Evolutionary conservation across 2,888 invertebrate species (phyloP).

Genomic region (Eueremaeus valkanovi): DNA sequence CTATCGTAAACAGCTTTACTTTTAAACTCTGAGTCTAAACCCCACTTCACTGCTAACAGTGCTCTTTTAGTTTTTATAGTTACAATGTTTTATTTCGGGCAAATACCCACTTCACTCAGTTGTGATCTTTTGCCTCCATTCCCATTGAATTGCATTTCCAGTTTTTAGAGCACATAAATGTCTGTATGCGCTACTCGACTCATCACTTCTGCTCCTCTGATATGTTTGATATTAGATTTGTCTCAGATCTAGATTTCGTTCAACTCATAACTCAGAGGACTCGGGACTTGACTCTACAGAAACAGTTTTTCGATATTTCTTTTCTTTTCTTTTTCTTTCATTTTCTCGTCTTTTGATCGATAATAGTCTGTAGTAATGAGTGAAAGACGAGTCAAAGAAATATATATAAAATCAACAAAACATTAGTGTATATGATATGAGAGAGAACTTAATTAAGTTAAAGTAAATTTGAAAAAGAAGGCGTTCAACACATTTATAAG

Average conservation of each 20-base stretch:
- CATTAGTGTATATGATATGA: not conserved
- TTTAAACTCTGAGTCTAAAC: too few relatives aligned
- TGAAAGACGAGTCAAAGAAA: not conserved
- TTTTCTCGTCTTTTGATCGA: not conserved
- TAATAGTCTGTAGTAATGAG: not conserved
- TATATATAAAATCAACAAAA: conserved; percentile 5
- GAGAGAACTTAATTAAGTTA: conserved; percentile 19
- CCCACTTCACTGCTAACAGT: not conserved
- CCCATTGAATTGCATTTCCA: not conserved
- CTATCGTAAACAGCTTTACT: conserved; percentile 18
- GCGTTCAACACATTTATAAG: conserved; percentile 5
- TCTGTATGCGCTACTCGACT: not conserved
- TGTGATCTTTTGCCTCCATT: conserved; percentile 8
- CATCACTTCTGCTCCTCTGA: not conserved
- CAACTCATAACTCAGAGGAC: not conserved
- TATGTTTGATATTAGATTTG: not conserved
- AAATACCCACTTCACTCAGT: conserved; percentile 15
- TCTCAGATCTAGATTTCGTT: not conserved
- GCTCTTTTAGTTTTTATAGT: not conserved
- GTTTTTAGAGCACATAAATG: conserved; percentile 20
- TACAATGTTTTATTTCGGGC: not conserved
- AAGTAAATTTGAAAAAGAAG: conserved; percentile 18
- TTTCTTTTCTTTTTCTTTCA: not conserved
- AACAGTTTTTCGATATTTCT: too few relatives aligned
- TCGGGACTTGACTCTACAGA: not conserved